Conservation (phyloP, 2,113 vertebrate species). For the Ciconia boyciana region DNA sequence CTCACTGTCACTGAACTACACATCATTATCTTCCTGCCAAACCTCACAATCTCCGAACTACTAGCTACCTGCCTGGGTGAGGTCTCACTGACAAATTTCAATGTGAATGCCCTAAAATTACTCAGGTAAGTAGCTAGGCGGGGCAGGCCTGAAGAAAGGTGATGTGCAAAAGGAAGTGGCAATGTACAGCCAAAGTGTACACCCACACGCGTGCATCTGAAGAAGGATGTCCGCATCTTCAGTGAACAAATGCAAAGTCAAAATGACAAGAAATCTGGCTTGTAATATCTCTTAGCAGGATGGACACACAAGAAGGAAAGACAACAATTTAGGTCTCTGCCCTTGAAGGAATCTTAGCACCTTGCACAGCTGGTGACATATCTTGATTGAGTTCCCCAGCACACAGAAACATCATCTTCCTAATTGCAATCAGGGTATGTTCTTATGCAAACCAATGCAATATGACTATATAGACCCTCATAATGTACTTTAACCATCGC, state of each 20-base stretch:
- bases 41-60: neutral
- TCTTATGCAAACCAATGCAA: neutral
- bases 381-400: neutral
- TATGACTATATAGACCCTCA: neutral
- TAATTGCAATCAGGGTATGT: neutral
- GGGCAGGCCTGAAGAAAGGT: neutral
- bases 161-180: neutral
- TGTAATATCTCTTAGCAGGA: neutral
- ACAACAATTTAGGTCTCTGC: neutral
- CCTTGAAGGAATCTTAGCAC: neutral
- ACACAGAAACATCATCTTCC: neutral
- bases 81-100: neutral
- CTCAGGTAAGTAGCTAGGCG: neutral
- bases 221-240: neutral
- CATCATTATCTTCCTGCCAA: neutral
- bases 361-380: neutral
- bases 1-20: neutral
- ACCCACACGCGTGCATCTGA: neutral
- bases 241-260: neutral
- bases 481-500: neutral
- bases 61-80: neutral
- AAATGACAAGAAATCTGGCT: neutral
- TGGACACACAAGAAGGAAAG: neutral
- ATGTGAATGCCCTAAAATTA: neutral
- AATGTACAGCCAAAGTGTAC: neutral